phyloP scores from a whole-genome alignment of 2,113 vertebrate genomes.

The Pseudorectes ferrugineus region DNA sequence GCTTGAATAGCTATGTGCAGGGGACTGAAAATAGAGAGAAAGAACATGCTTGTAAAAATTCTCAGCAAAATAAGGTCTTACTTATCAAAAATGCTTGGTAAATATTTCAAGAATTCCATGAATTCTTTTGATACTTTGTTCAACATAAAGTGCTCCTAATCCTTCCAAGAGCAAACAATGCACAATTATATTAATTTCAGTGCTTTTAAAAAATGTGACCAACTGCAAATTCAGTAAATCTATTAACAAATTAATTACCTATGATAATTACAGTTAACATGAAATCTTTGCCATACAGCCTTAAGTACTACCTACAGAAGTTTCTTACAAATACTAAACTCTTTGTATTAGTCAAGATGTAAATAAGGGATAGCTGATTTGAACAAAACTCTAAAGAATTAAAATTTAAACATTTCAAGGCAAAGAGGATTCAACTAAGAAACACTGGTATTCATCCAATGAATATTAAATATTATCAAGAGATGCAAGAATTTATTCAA shows the following conservation, averaged over 20 bases:
- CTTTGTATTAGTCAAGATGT: not conserved
- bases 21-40: constrained; percentile 74
- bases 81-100: not conserved
- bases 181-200: not conserved
- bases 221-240: not conserved
- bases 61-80: not conserved
- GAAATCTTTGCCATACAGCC: not conserved
- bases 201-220: not conserved
- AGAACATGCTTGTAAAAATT: not conserved
- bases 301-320: not conserved
- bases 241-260: not conserved
- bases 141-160: not conserved
- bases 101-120: not conserved
- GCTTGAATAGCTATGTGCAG: constrained; percentile 83
- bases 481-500: not conserved
- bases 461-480: not conserved
- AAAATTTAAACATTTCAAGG: not conserved
- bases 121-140: not conserved
- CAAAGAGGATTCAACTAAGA: not conserved
- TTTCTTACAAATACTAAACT: not conserved
- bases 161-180: not conserved
- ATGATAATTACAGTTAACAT: not conserved
- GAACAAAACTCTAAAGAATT: not conserved
- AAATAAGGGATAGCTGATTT: not conserved
- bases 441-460: not conserved